phyloP scores from a whole-genome alignment of 1,140 invertebrate genomes.

The Sarcophaga bullata region DNA sequence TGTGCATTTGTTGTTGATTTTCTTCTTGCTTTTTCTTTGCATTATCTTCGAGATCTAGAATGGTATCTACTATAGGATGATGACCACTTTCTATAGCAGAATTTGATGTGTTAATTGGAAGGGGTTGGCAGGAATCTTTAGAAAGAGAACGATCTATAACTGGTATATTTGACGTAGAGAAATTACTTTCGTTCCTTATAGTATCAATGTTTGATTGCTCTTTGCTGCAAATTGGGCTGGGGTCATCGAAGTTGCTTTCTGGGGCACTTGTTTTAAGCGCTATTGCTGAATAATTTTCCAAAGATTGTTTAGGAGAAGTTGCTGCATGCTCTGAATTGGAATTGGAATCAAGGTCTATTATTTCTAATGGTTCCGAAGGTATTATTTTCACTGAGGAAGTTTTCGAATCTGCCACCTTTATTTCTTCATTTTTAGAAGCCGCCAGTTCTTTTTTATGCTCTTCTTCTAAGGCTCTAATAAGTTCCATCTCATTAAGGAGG shows the following conservation, averaged over 20 bases:
- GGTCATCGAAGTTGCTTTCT: not conserved
- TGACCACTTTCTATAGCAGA: slow-evolving; percentile 41
- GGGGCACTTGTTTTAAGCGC: not conserved
- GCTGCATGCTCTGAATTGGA: slow-evolving; percentile 54
- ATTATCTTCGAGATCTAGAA: slow-evolving; percentile 62
- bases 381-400: slow-evolving; percentile 60
- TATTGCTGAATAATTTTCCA: not conserved
- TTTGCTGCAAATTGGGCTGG: not conserved
- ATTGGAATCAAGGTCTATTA: slow-evolving; percentile 62
- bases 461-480: slow-evolving; percentile 56
- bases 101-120: not conserved
- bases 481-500: slow-evolving; percentile 60
- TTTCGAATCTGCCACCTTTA: slow-evolving; percentile 54
- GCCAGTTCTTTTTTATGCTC: slow-evolving; percentile 61
- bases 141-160: not conserved
- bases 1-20: slow-evolving; percentile 35
- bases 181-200: not conserved
- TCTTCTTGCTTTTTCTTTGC: slow-evolving; percentile 42
- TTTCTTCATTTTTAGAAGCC: slow-evolving; percentile 59
- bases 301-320: not conserved
- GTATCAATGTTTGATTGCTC: not conserved
- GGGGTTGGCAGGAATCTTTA: not conserved
- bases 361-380: slow-evolving; percentile 59
- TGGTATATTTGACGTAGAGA: not conserved
- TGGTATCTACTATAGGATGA: slow-evolving; percentile 60